Evolutionary conservation across 2,888 invertebrate species (phyloP), one percentile per base, ranked within the genome.

Genomic region (Cyclophora punctaria): DNA sequence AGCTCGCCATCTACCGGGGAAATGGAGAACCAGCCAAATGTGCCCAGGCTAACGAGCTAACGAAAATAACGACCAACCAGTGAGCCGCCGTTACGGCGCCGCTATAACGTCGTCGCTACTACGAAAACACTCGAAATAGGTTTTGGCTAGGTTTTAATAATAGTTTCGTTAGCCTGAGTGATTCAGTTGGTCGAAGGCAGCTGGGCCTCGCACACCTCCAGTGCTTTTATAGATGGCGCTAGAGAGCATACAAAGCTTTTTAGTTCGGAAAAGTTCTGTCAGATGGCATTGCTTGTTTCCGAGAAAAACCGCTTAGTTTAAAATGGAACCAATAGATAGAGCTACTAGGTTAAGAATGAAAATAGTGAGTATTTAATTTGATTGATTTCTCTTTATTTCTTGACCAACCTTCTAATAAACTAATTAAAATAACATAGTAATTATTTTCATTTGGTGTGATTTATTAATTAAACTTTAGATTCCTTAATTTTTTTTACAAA

Each of bases 51-150:
- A 78, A 80, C 78, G 80, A 62, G 45, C 66, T 69, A 78, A 73
- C 80, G 76, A 73, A 66, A 79, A 78, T 81, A 83, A 80, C 80
- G 82, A 67, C 76, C 67, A 70, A 70, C 66, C 67, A 59, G 66
- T 65, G 55, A 58, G 67, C 5, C 44, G 44, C 4, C 44, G 71
- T 68, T 69, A 69, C 69, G 60, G 66, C 70, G 69, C 37, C 37
- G 37, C 37, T 63, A 69, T 69, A 67, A 64, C 70, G 68, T 62
- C 70, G 63, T 62, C 58, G 63, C 20, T 62, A 60, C 53, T 55
- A 59, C 62, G 70, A 68, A 66, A 7, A 34, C 37, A 55, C 68
- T 76, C 56, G 63, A 75, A 75, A 76, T 77, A 80, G 71, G 63
- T 64, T 66, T 52, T 47, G 57, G 69, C 71, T 66, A 66, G 57